Conservation (phyloP, 2,113 vertebrate species). For the Leptobrachium leishanense region DNA sequence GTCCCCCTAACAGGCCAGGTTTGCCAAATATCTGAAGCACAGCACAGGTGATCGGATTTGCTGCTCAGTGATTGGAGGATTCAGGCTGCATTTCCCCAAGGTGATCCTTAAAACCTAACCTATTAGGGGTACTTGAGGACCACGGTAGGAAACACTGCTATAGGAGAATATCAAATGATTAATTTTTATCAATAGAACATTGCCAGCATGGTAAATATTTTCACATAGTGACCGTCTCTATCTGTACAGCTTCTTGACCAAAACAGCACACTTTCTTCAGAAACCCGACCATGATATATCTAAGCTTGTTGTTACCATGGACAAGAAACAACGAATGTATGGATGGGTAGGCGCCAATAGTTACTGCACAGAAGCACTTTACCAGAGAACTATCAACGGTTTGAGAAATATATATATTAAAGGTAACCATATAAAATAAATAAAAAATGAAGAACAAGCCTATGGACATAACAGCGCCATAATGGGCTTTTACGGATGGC, state of each 20-base stretch:
- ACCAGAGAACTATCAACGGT: rapidly evolving
- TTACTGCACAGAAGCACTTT: neutral
- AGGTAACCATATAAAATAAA: slow-evolving; percentile 17
- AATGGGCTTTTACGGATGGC: slow-evolving; percentile 28
- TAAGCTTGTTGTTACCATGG: slow-evolving; percentile 22
- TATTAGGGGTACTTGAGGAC: no score
- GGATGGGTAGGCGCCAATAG: slow-evolving; percentile 30
- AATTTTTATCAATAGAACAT: no score
- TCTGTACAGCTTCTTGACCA: neutral
- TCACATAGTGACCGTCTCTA: slow-evolving; percentile 1
- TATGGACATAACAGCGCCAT: slow-evolving; percentile 14
- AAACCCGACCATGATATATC: neutral
- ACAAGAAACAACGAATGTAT: slow-evolving; percentile 30
- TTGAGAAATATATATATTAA: slow-evolving; percentile 17
- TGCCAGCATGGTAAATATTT: neutral
- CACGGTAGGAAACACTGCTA: no score
- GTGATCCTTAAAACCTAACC: no score
- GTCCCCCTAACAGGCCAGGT: no score
- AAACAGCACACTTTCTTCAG: slow-evolving; percentile 6
- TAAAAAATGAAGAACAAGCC: slow-evolving; percentile 28
- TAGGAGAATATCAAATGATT: no score
- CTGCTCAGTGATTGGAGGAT: no score
- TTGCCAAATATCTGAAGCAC: no score
- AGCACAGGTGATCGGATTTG: no score
- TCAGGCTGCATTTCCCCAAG: no score